Evolutionary conservation across 2,888 invertebrate genomes (phyloP).

Genomic region (Aphidius colemani): DNA sequence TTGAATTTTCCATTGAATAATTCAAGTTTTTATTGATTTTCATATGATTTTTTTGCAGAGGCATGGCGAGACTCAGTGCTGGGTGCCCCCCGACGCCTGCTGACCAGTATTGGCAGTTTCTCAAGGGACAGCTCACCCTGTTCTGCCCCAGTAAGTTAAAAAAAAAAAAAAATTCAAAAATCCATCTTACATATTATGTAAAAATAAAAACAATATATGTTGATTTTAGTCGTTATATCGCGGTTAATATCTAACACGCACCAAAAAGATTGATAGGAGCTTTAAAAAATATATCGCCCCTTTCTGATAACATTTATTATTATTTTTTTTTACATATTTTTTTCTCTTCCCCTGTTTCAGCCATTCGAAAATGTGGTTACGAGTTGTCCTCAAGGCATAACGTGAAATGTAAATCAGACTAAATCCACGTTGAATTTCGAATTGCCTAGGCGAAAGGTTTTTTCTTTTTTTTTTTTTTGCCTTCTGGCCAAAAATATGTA

Average conservation of each 20-base stretch:
- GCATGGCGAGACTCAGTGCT: constrained; percentile 59
- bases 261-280: neutral
- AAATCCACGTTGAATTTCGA: constrained; percentile 17
- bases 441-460: constrained; percentile 8
- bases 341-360: constrained; percentile 5
- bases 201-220: constrained; percentile 3
- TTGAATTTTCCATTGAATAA: too few species aligned
- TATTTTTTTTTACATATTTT: neutral
- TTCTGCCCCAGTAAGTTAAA: constrained; percentile 49
- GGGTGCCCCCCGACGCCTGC: constrained; percentile 56
- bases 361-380: constrained; percentile 23
- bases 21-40: neutral
- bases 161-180: neutral
- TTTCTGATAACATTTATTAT: constrained; percentile 2
- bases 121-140: constrained; percentile 56
- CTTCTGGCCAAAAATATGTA: constrained; percentile 51
- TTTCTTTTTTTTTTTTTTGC: constrained; percentile 28
- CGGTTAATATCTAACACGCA: neutral
- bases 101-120: constrained; percentile 57
- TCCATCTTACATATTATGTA: neutral
- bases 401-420: constrained; percentile 47
- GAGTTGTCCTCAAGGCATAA: constrained; percentile 33
- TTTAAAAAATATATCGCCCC: neutral
- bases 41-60: constrained; percentile 48
- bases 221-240: constrained; percentile 3